These are phyloP conservation scores for Homarus gammarus DNA, from an alignment of 2,888 invertebrate genomes.

Conservation along the genomic window DNA sequence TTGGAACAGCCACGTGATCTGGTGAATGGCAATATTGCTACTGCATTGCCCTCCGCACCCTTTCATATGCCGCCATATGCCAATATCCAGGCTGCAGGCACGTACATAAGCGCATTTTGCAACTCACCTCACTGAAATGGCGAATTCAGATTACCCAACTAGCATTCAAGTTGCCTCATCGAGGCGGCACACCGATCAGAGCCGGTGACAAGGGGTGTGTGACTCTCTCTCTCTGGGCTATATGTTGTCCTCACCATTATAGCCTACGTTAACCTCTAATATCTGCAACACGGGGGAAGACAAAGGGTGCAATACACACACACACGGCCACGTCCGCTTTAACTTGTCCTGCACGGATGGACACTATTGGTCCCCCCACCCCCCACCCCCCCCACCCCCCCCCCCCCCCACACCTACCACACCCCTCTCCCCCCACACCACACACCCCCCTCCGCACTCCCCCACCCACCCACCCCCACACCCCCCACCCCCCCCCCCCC, in stretches of 20 bases:
- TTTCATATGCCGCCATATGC: constrained; percentile 67
- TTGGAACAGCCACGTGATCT: constrained; percentile 28
- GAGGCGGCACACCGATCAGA: constrained; percentile 60
- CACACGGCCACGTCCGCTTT: not conserved
- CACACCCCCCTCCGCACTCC: too few species aligned
- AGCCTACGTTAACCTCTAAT: constrained; percentile 53
- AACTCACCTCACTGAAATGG: constrained; percentile 66
- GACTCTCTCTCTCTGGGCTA: not conserved
- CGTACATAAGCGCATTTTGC: constrained; percentile 69
- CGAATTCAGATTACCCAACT: constrained; percentile 69
- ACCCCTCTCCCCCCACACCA: too few species aligned
- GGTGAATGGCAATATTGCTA: constrained; percentile 61
- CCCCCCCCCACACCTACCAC: too few species aligned
- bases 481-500: too few species aligned
- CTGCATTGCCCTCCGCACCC: constrained; percentile 62
- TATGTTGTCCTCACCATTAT: constrained; percentile 52
- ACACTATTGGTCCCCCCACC: too few species aligned
- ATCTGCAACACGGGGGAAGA: constrained; percentile 52
- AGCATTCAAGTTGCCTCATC: constrained; percentile 69
- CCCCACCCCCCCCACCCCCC: too few species aligned
- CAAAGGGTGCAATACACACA: constrained; percentile 51
- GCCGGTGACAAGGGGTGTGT: not conserved
- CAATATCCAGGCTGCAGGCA: constrained; percentile 62
- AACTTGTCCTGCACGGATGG: not conserved
- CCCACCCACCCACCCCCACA: too few species aligned